Percentiles rank a stretch among this genome's conserved stretches.
These are phyloP conservation scores for Pangasius macronema DNA, from an alignment of 2,797 vertebrate species.

Conservation along the genomic window DNA sequence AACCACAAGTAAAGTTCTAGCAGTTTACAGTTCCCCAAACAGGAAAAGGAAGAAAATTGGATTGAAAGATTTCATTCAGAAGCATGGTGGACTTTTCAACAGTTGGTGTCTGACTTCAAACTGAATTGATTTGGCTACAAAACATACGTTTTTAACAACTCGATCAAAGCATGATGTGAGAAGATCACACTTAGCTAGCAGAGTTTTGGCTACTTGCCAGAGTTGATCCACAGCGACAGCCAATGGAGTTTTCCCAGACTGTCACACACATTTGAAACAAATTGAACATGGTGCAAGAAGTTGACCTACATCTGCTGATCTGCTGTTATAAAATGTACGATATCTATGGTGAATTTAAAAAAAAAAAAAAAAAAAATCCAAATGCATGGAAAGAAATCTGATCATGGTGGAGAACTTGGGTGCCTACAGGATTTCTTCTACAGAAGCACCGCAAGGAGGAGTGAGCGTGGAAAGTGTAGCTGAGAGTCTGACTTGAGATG, in stretches of 20 bases:
- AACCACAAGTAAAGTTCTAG: background rate
- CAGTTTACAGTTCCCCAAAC: background rate
- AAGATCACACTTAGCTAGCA: background rate
- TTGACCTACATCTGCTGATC: background rate
- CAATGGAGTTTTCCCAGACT: background rate
- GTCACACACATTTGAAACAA: background rate
- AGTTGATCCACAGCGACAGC: background rate
- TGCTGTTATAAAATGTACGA: background rate
- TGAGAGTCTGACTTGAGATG: slow-evolving; percentile 2
- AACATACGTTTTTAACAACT: background rate
- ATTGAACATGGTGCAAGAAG: background rate
- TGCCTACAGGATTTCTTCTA: slow-evolving; percentile 10
- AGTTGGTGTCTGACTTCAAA: background rate
- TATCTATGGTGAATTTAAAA: background rate
- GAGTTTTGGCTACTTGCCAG: background rate
- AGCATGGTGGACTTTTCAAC: background rate
- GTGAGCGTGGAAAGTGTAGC: slow-evolving; percentile 16
- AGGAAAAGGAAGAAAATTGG: background rate
- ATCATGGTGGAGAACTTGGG: background rate
- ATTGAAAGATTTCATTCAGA: background rate
- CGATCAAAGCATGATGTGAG: too few relatives aligned
- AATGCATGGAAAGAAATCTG: slow-evolving; percentile 7
- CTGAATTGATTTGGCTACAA: background rate
- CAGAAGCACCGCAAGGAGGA: slow-evolving; percentile 11
- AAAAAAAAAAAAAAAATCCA: background rate